Percentiles rank a stretch among this genome's conserved stretches.
phyloP scores from a whole-genome alignment of 2,113 vertebrate species.

The Cavia porcellus region DNA sequence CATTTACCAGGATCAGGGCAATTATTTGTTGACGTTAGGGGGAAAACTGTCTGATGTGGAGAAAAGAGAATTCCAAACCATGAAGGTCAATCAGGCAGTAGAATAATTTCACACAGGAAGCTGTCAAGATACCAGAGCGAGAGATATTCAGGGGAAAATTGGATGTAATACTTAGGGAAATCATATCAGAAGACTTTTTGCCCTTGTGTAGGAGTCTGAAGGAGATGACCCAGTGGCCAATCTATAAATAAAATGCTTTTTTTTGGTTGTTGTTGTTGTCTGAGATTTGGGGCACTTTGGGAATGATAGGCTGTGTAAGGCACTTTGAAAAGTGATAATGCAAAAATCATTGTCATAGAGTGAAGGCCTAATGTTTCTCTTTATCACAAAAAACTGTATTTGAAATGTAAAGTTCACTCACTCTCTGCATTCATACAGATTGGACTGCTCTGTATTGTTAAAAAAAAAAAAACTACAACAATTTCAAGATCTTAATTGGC shows the following conservation, averaged over 20 bases:
- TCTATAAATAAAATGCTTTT: constrained; percentile 72
- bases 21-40: constrained; percentile 20
- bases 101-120: constrained; percentile 68
- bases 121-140: constrained; percentile 65
- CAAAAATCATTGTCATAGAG: not conserved
- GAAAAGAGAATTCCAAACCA: constrained; percentile 54
- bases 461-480: not conserved
- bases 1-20: constrained; percentile 40
- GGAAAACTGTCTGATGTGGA: not conserved
- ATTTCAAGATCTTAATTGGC: not conserved
- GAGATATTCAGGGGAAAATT: constrained; percentile 76
- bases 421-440: not conserved
- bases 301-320: constrained; percentile 19
- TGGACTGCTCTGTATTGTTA: not conserved
- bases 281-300: constrained; percentile 35
- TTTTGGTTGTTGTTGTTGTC: constrained; percentile 20
- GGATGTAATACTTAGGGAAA: constrained; percentile 77
- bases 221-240: constrained; percentile 57
- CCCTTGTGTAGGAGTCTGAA: constrained; percentile 58
- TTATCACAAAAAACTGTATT: not conserved
- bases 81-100: constrained; percentile 67
- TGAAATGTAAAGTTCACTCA: not conserved
- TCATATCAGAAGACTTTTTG: constrained; percentile 57
- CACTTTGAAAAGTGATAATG: constrained; percentile 67
- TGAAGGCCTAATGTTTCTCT: not conserved